Evolutionary conservation across 2,888 invertebrate genomes (phyloP).

Genomic region (Macropis europaea): DNA sequence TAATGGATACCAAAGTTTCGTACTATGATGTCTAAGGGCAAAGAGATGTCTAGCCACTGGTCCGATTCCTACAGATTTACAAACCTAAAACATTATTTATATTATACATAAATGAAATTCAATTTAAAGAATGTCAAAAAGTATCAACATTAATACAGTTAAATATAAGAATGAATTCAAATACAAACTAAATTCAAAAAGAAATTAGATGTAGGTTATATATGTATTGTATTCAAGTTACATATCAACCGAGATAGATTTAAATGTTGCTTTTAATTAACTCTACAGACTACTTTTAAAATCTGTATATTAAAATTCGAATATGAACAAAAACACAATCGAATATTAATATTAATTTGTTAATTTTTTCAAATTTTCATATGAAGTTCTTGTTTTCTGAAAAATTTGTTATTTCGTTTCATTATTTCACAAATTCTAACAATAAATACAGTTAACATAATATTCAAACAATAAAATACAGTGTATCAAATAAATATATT

Average conservation of each 20-base stretch:
- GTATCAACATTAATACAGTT: too few species aligned
- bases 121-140: background rate
- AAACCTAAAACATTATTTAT: slow-evolving; percentile 79
- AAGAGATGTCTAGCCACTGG: slow-evolving; percentile 90
- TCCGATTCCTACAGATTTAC: slow-evolving; percentile 87
- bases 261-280: background rate
- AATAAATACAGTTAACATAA: background rate
- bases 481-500: background rate
- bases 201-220: background rate
- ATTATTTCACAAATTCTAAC: background rate
- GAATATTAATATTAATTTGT: slow-evolving; percentile 4
- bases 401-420: background rate
- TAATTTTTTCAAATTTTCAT: background rate
- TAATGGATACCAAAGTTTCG: slow-evolving; percentile 86
- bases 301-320: background rate
- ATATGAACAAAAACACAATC: background rate
- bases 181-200: background rate
- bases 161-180: background rate
- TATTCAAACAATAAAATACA: background rate
- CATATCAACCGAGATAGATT: background rate
- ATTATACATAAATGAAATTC: background rate
- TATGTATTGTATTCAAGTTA: background rate
- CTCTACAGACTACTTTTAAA: background rate
- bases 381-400: background rate
- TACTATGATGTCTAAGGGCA: slow-evolving; percentile 85